phyloP scores from a whole-genome alignment of 2,113 vertebrate genomes.

The Enhydra lutris region DNA sequence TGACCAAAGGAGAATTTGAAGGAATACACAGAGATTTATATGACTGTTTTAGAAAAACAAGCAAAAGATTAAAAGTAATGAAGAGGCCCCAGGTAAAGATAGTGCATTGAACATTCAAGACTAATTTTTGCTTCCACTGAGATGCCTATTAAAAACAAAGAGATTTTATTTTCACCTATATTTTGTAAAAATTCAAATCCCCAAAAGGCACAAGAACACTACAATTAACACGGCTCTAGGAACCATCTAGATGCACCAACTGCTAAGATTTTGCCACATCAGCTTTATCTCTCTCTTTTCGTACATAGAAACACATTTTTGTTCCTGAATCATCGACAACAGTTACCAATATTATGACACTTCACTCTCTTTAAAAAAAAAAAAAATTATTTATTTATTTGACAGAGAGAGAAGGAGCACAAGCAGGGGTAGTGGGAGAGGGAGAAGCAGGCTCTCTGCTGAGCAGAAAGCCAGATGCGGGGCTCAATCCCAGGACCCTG shows the following conservation, averaged over 20 bases:
- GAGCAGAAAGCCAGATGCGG: too few species aligned
- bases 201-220: not conserved
- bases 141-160: not conserved
- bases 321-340: not conserved
- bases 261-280: not conserved
- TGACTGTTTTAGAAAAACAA: conserved; percentile 1
- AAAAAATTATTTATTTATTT: not conserved
- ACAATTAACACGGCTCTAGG: not conserved
- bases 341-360: not conserved
- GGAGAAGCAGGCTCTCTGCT: too few species aligned
- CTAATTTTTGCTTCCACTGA: conserved; percentile 5
- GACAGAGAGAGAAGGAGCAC: not conserved
- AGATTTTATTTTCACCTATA: not conserved
- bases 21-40: not conserved
- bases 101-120: not conserved
- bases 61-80: not conserved
- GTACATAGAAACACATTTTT: not conserved
- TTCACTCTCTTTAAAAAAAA: not conserved
- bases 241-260: not conserved
- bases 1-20: not conserved
- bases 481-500: too few species aligned
- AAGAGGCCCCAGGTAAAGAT: not conserved
- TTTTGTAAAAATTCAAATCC: not conserved
- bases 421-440: too few species aligned
- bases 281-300: not conserved